Conservation (phyloP, 1,140 invertebrate species). For the Pogonognathellus flavescens region DNA sequence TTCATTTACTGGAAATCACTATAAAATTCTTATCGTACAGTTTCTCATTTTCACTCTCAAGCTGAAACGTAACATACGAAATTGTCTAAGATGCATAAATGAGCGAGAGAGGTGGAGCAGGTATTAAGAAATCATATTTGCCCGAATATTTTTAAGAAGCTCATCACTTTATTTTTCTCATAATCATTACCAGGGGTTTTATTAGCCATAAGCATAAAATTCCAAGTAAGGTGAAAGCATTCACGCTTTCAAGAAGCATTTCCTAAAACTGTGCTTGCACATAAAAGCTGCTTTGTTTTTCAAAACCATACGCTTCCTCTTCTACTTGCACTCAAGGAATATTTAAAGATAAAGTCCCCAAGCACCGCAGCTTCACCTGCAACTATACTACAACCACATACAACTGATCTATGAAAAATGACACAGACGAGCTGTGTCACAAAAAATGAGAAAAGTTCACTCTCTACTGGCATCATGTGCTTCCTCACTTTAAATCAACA, state of each 20-base stretch:
- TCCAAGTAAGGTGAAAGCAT: conserved; percentile 32
- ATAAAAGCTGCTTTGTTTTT: conserved; percentile 24
- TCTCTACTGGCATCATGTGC: conserved; percentile 14
- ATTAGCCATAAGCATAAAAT: conserved; percentile 39
- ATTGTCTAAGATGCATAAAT: not conserved
- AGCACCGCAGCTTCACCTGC: not conserved
- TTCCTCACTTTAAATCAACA: conserved; percentile 32
- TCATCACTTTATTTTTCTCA: conserved; percentile 43
- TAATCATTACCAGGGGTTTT: conserved; percentile 38
- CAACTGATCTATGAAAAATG: conserved; percentile 37
- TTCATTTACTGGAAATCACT: too few species aligned
- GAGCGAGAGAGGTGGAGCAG: not conserved
- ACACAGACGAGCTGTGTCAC: conserved; percentile 42
- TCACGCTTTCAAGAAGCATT: not conserved
- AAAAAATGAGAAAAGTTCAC: conserved; percentile 52
- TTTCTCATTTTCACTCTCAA: too few species aligned
- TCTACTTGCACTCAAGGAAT: not conserved
- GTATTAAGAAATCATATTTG: not conserved
- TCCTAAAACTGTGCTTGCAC: not conserved
- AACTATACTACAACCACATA: too few species aligned
- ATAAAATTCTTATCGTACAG: too few species aligned
- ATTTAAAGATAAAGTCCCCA: conserved; percentile 34
- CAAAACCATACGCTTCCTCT: not conserved
- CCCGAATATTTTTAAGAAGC: conserved; percentile 28
- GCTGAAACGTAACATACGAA: too few species aligned